Base-by-base conservation (phyloP, 2,113 vertebrate species). In the Rhea pennata region DNA sequence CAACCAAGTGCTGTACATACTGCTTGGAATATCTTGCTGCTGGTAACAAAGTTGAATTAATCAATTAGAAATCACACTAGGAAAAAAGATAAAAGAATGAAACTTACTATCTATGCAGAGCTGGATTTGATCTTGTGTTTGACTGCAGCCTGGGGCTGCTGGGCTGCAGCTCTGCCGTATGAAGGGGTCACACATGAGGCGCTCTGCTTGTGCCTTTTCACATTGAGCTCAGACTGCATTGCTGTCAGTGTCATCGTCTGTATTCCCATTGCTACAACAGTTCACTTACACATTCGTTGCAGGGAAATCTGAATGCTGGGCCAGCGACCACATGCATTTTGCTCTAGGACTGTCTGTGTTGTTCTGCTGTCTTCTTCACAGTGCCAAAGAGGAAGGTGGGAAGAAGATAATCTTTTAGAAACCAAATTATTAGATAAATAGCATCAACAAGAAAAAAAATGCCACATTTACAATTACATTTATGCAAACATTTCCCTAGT, bases 341-440 rank as follows among this genome's bases (percentile, higher is more conserved):
- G 23, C 54, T 10, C 33, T 2, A 36, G 40, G 33, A 5, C 26
- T 20, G 22, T 40, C 0, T 1, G 44, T 7, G 17, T 13, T 1
- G 2, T 22, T 26, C 22, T 5, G 2, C 58, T 23, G 14, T 13
- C 33, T 27, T 48, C 51, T 79, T 59, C 36, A 50, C 42, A 79
- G 16, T 2, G 1, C 36, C 36, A 2, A 6, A 6, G 36, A 66
- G 51, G 42, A 13, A 44, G n/a, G 42, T 39, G 50, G 29, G 11
- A 65, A 64, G 20, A 72, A 36, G 13, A 67, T 17, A 85, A 39
- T 73, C 61, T 53, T 87, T 46, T n/a, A 69, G 23, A 44, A 86
- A 75, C 33, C 27, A 75, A 54, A 46, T 39, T 0, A 0, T 48
- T 81, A n/a, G 16, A 1, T 31, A 81, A 87, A 22, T 36, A 23